Evolutionary conservation across 2,797 vertebrate genomes (phyloP).

Genomic region (Poeciliopsis presidionis): DNA sequence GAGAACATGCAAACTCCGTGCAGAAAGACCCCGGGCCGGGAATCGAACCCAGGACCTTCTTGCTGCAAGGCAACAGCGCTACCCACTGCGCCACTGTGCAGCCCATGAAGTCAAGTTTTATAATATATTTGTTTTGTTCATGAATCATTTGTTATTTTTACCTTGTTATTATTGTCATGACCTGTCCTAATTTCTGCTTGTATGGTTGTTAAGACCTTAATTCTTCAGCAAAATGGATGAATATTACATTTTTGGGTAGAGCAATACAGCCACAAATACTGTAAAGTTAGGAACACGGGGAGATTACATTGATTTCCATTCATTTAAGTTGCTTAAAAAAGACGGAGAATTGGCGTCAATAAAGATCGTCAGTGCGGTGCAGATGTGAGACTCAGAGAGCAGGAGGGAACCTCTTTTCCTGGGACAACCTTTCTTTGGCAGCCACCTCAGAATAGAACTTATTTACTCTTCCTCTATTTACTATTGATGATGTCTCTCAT

Average conservation of each 20-base stretch:
- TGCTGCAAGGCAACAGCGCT: no score
- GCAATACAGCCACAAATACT: not conserved
- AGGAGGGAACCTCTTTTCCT: slow-evolving; percentile 28
- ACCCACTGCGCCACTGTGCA: no score
- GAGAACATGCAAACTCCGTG: no score
- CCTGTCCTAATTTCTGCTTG: not conserved
- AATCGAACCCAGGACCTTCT: no score
- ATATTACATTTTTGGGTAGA: not conserved
- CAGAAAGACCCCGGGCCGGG: no score
- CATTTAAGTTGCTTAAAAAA: not conserved
- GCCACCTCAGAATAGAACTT: slow-evolving; percentile 43
- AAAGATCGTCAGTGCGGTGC: not conserved
- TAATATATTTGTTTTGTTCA: not conserved
- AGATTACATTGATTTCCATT: not conserved
- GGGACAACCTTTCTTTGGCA: slow-evolving; percentile 42
- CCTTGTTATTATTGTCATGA: not conserved
- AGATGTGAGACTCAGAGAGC: slow-evolving; percentile 15
- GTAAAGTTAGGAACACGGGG: not conserved
- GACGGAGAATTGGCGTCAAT: not conserved
- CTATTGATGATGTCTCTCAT: slow-evolving; percentile 60
- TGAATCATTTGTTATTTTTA: not conserved
- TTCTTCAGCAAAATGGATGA: not conserved
- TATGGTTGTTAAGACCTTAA: not conserved
- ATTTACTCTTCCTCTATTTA: slow-evolving; percentile 67
- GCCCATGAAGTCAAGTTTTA: not conserved